A percentile compares a stretch with the other conserved stretches of the same genome.
Evolutionary conservation across 2,797 vertebrate genomes (phyloP).

Genomic region (Parauchenoglanis punctatus): DNA sequence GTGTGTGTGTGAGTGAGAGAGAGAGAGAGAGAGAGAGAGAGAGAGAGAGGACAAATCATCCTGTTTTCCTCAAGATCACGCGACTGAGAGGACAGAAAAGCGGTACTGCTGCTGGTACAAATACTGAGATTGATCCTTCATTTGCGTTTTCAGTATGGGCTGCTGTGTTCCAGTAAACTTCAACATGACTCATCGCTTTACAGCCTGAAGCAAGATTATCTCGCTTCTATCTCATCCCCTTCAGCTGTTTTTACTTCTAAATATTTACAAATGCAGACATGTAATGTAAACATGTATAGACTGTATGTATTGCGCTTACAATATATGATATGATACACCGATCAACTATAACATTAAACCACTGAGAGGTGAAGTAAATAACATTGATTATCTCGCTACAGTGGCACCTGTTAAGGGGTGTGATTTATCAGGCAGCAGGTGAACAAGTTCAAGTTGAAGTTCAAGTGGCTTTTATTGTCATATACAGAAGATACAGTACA

Average conservation of each 20-base stretch:
- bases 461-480: no score
- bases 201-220: not conserved
- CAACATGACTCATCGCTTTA: conserved; percentile 14
- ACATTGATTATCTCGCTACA: no score
- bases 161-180: conserved; percentile 65
- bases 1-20: not conserved
- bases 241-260: not conserved
- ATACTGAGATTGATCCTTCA: conserved; percentile 43
- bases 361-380: no score
- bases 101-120: conserved; percentile 18
- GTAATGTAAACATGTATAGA: not conserved
- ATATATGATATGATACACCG: not conserved
- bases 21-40: not conserved
- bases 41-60: conserved; percentile 45
- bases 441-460: no score
- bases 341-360: no score
- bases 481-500: no score
- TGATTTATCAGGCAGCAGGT: no score
- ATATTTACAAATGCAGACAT: not conserved
- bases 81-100: conserved; percentile 34
- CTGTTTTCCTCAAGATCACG: conserved; percentile 46
- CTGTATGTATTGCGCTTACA: not conserved
- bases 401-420: no score
- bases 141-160: conserved; percentile 64
- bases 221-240: not conserved